Percentiles rank a stretch among this genome's conserved stretches.
Conservation (phyloP, 2,113 vertebrate species). For the Ctenomys sociabilis region DNA sequence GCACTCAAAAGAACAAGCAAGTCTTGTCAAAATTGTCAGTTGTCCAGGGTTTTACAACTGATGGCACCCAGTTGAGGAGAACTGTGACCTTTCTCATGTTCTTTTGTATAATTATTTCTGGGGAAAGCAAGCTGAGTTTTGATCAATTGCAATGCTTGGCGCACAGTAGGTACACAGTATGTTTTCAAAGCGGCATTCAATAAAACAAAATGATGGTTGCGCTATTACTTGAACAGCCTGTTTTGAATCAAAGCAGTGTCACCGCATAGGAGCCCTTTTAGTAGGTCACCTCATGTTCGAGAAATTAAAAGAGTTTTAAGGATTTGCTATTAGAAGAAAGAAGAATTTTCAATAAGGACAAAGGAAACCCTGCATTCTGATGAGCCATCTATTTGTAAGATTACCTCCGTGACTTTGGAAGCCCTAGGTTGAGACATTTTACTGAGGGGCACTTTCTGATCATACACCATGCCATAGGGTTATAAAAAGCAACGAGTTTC, state of each 20-base stretch:
- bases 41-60: constrained; percentile 85
- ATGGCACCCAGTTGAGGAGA: constrained; percentile 83
- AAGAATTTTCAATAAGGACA: constrained; percentile 46
- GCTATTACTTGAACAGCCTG: constrained; percentile 78
- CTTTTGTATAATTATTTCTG: constrained; percentile 86
- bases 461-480: constrained; percentile 51
- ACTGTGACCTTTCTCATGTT: constrained; percentile 86
- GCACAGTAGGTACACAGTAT: constrained; percentile 71
- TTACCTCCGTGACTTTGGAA: constrained; percentile 48
- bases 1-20: constrained; percentile 85
- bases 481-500: constrained; percentile 75
- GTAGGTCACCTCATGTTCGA: not conserved
- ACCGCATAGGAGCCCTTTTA: constrained; percentile 57
- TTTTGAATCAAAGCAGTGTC: constrained; percentile 77
- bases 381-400: constrained; percentile 53
- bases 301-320: constrained; percentile 52
- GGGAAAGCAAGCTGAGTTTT: constrained; percentile 79
- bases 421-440: constrained; percentile 62
- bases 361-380: not conserved
- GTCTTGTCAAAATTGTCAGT: constrained; percentile 86
- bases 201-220: not conserved
- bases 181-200: constrained; percentile 5
- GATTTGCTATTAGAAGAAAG: constrained; percentile 27
- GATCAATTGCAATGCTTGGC: constrained; percentile 66
- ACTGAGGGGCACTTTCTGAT: constrained; percentile 42